Evolutionary conservation across 2,888 invertebrate species (phyloP), one percentile per base, ranked within the genome.

Genomic region (Aethes cnicana): DNA sequence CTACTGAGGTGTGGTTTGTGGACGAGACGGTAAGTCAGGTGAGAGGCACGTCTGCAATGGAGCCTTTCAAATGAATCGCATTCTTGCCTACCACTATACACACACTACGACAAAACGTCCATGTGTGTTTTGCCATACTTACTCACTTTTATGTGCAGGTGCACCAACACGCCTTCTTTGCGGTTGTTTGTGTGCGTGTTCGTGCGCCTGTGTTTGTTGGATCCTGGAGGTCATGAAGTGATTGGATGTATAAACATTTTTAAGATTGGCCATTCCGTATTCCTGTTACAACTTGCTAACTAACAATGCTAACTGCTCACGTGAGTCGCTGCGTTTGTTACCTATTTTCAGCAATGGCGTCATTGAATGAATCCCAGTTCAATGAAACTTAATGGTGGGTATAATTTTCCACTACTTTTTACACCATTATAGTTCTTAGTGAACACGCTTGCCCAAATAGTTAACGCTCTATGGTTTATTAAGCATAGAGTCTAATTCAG

Each of bases 31-130:
- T 83, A 83, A 80, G 77, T 84, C 84, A 83, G 77, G 78, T 84
- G 82, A 81, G 81, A 73, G 72, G 76, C 64, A 77, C 75, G 77
- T 79, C 73, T 78, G 62, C 67, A 63, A 64, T 63, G 66, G 68
- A 66, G 66, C 74, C 68, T 80, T 77, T 78, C 73, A 82, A 83
- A 77, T 76, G 73, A 82, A 81, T 79, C 72, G 77, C 77, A 80
- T 82, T 79, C 79, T 78, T 77, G 63, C 26, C 11, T n/a, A 18
- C 32, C 47, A 43, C 37, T 32, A 30, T 57, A 59, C 67, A 77
- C 74, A 70, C 55, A n/a, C n/a, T n/a, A n/a, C 61, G 49, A 41
- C 55, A 53, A 48, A n/a, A 61, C 59, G 60, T 68, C 59, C 60
- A 62, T 65, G 74, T 81, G 76, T 78, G 75, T 53, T 67, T 67